These are phyloP conservation scores for Agapornis roseicollis DNA, from an alignment of 2,113 vertebrate genomes.

Conservation along the genomic window DNA sequence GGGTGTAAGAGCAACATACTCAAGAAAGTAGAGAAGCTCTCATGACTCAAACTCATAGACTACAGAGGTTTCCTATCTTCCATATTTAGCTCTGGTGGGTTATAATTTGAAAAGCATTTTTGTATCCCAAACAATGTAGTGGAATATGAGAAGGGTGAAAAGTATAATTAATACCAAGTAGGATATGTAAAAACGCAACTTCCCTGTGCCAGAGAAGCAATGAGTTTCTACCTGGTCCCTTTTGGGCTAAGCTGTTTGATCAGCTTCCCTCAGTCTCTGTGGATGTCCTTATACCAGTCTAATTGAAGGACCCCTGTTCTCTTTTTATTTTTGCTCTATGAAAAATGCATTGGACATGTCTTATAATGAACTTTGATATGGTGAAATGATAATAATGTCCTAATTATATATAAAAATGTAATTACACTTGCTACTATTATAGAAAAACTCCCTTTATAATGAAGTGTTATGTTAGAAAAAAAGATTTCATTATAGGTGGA, in stretches of 20 bases:
- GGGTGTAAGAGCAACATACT: neutral
- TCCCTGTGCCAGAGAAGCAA: constrained; percentile 70
- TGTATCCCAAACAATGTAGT: constrained; percentile 41
- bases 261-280: constrained; percentile 77
- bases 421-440: constrained; percentile 86
- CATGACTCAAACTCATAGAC: neutral
- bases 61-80: neutral
- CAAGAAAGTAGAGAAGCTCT: neutral
- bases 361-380: constrained; percentile 87
- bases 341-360: constrained; percentile 84
- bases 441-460: constrained; percentile 84
- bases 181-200: constrained; percentile 56
- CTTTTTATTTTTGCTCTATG: constrained; percentile 83
- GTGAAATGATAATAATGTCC: constrained; percentile 87
- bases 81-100: neutral
- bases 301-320: constrained; percentile 85
- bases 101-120: constrained; percentile 20
- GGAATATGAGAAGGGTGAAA: constrained; percentile 21
- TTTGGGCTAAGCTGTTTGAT: constrained; percentile 84
- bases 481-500: constrained; percentile 81
- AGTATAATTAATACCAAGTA: constrained; percentile 70
- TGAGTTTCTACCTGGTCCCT: constrained; percentile 79
- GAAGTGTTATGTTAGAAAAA: constrained; percentile 84
- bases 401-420: constrained; percentile 88
- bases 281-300: constrained; percentile 82